Evolutionary conservation across 23 tunicate species (phyloP).

Genomic region (Diplosoma virens): DNA sequence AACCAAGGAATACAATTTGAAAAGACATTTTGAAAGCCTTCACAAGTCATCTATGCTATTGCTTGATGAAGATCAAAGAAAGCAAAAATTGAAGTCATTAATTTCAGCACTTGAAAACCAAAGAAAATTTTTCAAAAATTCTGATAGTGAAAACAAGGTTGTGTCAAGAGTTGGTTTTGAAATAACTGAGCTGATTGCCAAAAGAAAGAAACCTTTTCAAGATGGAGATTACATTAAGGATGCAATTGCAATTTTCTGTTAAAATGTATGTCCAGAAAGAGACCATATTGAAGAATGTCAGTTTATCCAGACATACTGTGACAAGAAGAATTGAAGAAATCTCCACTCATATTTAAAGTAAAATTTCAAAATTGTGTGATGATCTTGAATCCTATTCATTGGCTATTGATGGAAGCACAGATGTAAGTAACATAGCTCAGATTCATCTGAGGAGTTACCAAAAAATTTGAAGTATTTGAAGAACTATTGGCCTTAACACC

Average conservation of each 20-base stretch:
- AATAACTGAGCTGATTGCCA: neutral
- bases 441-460: neutral
- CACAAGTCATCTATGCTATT: no score
- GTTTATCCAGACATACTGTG: neutral
- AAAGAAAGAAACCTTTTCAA: neutral
- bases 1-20: neutral
- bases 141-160: neutral
- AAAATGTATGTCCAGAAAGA: neutral
- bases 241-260: slow-evolving; percentile 2
- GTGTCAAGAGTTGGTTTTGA: neutral
- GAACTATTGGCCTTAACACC: neutral
- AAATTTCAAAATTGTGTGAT: neutral
- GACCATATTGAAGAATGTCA: neutral
- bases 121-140: neutral
- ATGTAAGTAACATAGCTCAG: neutral
- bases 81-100: neutral
- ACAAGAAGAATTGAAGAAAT: neutral
- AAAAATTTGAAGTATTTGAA: neutral
- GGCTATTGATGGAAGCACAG: no score
- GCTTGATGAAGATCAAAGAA: neutral
- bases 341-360: neutral
- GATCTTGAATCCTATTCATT: no score
- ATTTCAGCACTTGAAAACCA: neutral
- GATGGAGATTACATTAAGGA: slow-evolving; percentile 17
- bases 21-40: neutral